These are phyloP conservation scores for Euphydryas editha DNA, from an alignment of 2,888 invertebrate species.

Conservation along the genomic window DNA sequence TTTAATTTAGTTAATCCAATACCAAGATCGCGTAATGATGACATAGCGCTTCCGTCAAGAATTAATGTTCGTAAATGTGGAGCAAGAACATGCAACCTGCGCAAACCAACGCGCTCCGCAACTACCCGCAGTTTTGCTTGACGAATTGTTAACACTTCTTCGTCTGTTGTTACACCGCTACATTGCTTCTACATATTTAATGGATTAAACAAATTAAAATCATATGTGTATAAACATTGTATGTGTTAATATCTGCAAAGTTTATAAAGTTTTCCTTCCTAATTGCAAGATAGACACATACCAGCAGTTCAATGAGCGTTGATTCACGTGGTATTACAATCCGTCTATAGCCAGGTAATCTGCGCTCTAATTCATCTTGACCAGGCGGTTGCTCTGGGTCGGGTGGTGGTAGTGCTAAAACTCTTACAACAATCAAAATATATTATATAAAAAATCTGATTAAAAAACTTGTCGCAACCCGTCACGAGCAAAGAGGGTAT, in stretches of 20 bases:
- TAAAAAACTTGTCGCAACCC: too few species aligned
- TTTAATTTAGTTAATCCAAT: conserved; percentile 84
- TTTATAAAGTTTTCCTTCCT: too few species aligned
- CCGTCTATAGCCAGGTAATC: conserved; percentile 80
- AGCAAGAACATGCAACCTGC: conserved; percentile 84
- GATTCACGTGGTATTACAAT: conserved; percentile 83
- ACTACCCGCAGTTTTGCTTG: conserved; percentile 86
- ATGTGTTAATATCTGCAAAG: neutral
- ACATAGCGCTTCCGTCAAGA: conserved; percentile 87
- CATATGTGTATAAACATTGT: too few species aligned
- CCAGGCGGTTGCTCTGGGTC: conserved; percentile 75
- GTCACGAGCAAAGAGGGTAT: too few species aligned
- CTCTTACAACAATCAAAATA: conserved; percentile 50
- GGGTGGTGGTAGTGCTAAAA: conserved; percentile 73
- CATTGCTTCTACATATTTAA: conserved; percentile 66
- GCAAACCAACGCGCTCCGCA: conserved; percentile 85
- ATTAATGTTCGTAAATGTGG: conserved; percentile 85
- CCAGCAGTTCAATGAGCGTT: conserved; percentile 84
- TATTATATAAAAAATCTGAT: neutral
- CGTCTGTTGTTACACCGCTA: conserved; percentile 72
- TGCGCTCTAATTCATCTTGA: conserved; percentile 75
- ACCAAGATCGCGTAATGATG: conserved; percentile 87
- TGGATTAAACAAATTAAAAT: neutral
- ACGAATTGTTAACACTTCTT: conserved; percentile 75
- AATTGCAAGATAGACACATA: conserved; percentile 45